Evolutionary conservation across 2,113 vertebrate genomes (phyloP).

Genomic region (Synchiropus splendidus): DNA sequence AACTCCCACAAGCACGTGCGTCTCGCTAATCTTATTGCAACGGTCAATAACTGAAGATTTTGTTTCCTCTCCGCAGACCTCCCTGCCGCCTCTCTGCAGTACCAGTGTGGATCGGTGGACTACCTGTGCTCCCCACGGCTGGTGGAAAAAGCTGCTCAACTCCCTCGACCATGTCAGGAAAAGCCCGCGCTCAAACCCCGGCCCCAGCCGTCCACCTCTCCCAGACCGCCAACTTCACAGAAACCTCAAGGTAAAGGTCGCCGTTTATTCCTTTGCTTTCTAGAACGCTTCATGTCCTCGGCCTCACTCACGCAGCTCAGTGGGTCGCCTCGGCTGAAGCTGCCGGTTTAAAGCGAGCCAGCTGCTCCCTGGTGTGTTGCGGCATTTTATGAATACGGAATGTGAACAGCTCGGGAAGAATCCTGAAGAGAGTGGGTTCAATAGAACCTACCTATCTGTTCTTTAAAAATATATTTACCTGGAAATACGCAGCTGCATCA

Average conservation of each 20-base stretch:
- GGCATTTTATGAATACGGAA: conserved; percentile 25
- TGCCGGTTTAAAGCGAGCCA: conserved; percentile 27
- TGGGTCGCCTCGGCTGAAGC: conserved; percentile 26
- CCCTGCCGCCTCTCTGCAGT: conserved; percentile 58
- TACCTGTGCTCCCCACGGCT: conserved; percentile 47
- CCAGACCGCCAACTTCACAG: conserved; percentile 62
- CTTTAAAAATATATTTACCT: too few species aligned
- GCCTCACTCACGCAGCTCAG: conserved; percentile 31
- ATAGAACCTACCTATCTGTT: too few species aligned
- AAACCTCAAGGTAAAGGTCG: conserved; percentile 74
- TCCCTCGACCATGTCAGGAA: conserved; percentile 59
- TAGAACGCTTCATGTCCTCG: conserved; percentile 21
- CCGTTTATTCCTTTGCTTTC: conserved; percentile 19
- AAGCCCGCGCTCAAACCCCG: conserved; percentile 63
- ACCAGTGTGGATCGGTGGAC: conserved; percentile 62
- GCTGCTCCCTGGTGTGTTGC: conserved; percentile 25
- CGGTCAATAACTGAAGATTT: too few species aligned
- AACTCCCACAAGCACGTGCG: too few species aligned
- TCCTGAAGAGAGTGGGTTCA: too few species aligned
- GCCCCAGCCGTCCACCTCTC: conserved; percentile 52
- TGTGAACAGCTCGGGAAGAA: conserved; percentile 20
- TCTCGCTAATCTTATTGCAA: too few species aligned
- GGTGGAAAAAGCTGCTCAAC: conserved; percentile 46
- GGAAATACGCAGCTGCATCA: too few species aligned
- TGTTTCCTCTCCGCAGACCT: conserved; percentile 54